Evolutionary conservation across 2,888 invertebrate genomes (phyloP).

Genomic region (Auanema sp.): DNA sequence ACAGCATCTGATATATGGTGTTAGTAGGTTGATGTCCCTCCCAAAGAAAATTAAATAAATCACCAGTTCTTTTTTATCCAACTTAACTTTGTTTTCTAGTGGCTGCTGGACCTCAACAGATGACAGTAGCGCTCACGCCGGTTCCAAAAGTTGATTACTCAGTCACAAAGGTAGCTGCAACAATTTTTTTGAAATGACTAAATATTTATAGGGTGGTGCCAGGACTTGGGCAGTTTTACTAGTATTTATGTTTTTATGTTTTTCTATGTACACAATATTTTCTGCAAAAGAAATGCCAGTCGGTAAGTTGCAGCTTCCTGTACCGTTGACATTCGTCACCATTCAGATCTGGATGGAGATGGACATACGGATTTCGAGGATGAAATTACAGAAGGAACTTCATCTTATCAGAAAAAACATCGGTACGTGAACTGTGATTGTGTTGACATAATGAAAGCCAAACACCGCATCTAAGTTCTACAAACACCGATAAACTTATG

Average conservation of each 20-base stretch:
- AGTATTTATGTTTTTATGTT: constrained; percentile 59
- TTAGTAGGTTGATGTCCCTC: too few relatives aligned
- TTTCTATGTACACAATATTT: constrained; percentile 58
- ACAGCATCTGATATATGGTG: too few relatives aligned
- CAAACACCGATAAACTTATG: too few relatives aligned
- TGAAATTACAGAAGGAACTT: constrained; percentile 18
- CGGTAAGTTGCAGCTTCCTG: constrained; percentile 10
- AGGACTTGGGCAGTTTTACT: constrained; percentile 58
- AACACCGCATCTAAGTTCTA: constrained; percentile 13
- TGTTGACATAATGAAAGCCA: constrained; percentile 19
- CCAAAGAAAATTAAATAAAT: too few relatives aligned
- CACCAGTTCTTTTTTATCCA: too few relatives aligned
- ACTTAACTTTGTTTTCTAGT: constrained; percentile 22
- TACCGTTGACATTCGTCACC: background rate
- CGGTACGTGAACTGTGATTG: too few relatives aligned
- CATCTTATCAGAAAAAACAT: too few relatives aligned
- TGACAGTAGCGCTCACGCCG: constrained; percentile 57
- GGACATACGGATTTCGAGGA: constrained; percentile 19
- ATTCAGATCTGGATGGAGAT: constrained; percentile 26
- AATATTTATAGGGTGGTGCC: constrained; percentile 53
- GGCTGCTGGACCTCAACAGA: constrained; percentile 51
- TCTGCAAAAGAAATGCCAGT: constrained; percentile 50
- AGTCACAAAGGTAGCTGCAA: constrained; percentile 50
- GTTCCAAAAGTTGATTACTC: constrained; percentile 56
- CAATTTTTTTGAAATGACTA: constrained; percentile 3